A percentile compares a stretch with the other conserved stretches of the same genome.
Evolutionary conservation across 2,888 invertebrate genomes (phyloP).

Genomic region (Perithous albicinctus): DNA sequence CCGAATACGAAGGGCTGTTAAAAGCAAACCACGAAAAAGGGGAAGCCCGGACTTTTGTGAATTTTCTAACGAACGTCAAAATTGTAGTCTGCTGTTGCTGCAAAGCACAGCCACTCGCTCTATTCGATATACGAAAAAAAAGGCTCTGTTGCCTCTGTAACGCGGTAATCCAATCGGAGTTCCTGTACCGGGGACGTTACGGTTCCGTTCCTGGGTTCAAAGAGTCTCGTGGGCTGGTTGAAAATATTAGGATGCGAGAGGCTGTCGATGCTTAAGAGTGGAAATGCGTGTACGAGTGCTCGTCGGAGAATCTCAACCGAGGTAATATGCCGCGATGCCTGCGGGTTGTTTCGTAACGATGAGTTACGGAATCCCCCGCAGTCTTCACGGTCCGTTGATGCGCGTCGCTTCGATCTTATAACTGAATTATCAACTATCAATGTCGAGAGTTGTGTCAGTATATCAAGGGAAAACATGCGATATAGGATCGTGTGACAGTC

Average conservation of each 20-base stretch:
- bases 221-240: conserved; percentile 5
- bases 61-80: conserved; percentile 30
- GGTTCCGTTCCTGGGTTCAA: conserved; percentile 54
- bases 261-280: conserved; percentile 46
- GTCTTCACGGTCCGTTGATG: no score
- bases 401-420: no score
- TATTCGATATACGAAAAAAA: conserved; percentile 40
- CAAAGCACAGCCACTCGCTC: conserved; percentile 25
- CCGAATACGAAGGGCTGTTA: background rate
- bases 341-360: conserved; percentile 34
- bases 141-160: conserved; percentile 32
- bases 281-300: conserved; percentile 35
- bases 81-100: conserved; percentile 21
- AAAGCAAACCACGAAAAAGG: background rate
- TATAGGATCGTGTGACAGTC: no score
- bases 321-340: conserved; percentile 8
- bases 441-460: no score
- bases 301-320: background rate
- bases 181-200: conserved; percentile 27
- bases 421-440: no score
- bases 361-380: no score
- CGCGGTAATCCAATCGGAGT: conserved; percentile 54
- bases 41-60: conserved; percentile 17
- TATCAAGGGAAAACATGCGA: no score
- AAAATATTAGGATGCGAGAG: conserved; percentile 12